Evolutionary conservation across 2,113 vertebrate genomes (phyloP).

Genomic region (Gymnobelideus leadbeateri): DNA sequence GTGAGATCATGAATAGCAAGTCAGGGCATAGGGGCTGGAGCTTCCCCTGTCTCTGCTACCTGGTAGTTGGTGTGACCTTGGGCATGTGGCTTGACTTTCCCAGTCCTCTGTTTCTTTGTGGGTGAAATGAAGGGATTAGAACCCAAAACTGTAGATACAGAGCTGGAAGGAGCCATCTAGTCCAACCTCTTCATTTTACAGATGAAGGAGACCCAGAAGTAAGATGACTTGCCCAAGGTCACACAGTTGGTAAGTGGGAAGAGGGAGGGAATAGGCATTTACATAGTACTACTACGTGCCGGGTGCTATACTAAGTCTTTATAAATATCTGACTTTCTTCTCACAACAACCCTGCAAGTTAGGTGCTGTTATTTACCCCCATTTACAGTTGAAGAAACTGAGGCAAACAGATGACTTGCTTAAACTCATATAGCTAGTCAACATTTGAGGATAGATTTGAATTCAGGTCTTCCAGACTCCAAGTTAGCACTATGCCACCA

Average conservation of each 20-base stretch:
- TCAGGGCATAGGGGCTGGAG: not conserved
- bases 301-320: not conserved
- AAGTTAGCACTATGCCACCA: not conserved
- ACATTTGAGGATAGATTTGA: not conserved
- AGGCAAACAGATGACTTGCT: not conserved
- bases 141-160: not conserved
- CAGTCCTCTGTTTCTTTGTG: not conserved
- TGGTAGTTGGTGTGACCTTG: not conserved
- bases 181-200: not conserved
- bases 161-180: not conserved
- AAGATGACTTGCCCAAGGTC: not conserved
- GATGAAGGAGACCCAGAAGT: not conserved
- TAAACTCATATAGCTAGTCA: not conserved
- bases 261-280: not conserved
- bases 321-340: not conserved
- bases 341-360: no score
- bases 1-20: not conserved
- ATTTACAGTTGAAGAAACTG: not conserved
- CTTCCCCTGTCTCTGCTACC: no score
- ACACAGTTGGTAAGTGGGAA: not conserved
- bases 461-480: no score
- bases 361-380: not conserved
- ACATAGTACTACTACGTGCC: not conserved
- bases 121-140: not conserved
- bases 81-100: not conserved